A percentile compares a stretch with the other conserved stretches of the same genome.
phyloP scores from a whole-genome alignment of 2,797 vertebrate genomes.

The Streptopelia turtur region DNA sequence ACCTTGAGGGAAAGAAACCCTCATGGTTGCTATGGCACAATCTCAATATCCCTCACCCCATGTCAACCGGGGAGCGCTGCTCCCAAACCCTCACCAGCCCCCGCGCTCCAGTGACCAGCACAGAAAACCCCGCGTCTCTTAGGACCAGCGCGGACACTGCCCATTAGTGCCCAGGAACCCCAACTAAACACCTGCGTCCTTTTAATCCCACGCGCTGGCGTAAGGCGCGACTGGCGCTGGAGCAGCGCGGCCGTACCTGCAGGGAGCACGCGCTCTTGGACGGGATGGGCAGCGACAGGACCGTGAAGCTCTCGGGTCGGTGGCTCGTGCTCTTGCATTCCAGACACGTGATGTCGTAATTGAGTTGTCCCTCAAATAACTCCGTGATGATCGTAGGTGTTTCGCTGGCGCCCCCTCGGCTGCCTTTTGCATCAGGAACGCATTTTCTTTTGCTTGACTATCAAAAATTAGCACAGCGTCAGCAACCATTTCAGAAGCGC shows the following conservation, averaged over 20 bases:
- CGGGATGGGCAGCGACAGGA: constrained; percentile 88
- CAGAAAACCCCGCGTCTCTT: neutral
- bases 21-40: accelerated
- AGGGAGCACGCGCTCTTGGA: constrained; percentile 78
- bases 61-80: accelerated
- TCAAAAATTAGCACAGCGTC: neutral
- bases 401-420: constrained; percentile 26
- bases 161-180: neutral
- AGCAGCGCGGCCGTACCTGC: constrained; percentile 76
- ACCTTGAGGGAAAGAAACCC: neutral
- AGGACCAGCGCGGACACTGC: neutral
- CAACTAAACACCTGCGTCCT: neutral
- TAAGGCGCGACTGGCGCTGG: neutral
- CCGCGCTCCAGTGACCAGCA: neutral
- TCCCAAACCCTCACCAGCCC: neutral
- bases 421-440: neutral
- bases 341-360: constrained; percentile 78
- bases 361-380: constrained; percentile 87
- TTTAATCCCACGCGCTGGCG: accelerated
- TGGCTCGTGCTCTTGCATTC: constrained; percentile 77
- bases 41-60: neutral
- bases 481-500: neutral
- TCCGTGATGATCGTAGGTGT: constrained; percentile 79
- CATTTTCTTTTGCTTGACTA: constrained; percentile 18
- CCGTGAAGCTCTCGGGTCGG: constrained; percentile 82